Conservation (phyloP, 2,113 vertebrate genomes). For the Melierax canorus region DNA sequence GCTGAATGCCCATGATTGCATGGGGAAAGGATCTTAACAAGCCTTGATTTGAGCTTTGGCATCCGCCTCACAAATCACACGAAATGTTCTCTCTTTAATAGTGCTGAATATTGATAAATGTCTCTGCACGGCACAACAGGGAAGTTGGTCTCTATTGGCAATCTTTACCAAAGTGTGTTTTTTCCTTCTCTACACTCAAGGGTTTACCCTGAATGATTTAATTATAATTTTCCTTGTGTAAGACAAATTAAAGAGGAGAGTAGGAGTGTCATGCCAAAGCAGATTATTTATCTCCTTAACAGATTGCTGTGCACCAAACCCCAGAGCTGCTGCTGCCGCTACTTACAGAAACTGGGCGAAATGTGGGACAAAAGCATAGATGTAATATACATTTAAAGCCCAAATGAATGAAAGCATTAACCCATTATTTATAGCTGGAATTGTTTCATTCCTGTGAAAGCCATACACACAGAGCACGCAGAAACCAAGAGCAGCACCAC, state of each 20-base stretch:
- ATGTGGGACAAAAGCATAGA: constrained; percentile 59
- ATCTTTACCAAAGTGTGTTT: constrained; percentile 76
- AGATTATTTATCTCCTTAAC: constrained; percentile 97
- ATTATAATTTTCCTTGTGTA: constrained; percentile 92
- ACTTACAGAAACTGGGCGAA: constrained; percentile 44
- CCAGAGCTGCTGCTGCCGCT: constrained; percentile 82
- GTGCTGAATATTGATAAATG: constrained; percentile 80
- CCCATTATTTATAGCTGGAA: constrained; percentile 36
- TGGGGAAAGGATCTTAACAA: constrained; percentile 72
- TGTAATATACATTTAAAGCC: constrained; percentile 49
- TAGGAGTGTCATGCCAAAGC: constrained; percentile 88
- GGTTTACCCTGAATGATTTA: constrained; percentile 94
- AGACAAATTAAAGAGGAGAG: constrained; percentile 93
- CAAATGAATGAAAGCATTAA: constrained; percentile 53
- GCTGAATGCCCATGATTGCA: constrained; percentile 60
- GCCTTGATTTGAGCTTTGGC: constrained; percentile 70
- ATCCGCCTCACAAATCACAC: constrained; percentile 74
- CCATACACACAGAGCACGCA: neutral
- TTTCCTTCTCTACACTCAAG: constrained; percentile 79
- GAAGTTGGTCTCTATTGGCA: constrained; percentile 77
- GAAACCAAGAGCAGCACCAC: neutral
- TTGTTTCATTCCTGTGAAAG: neutral
- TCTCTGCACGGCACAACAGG: constrained; percentile 69
- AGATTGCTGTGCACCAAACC: constrained; percentile 88
- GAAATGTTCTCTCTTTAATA: constrained; percentile 61